These are phyloP conservation scores for Papilio demoleus DNA, from an alignment of 2,888 invertebrate species.

Conservation along the genomic window DNA sequence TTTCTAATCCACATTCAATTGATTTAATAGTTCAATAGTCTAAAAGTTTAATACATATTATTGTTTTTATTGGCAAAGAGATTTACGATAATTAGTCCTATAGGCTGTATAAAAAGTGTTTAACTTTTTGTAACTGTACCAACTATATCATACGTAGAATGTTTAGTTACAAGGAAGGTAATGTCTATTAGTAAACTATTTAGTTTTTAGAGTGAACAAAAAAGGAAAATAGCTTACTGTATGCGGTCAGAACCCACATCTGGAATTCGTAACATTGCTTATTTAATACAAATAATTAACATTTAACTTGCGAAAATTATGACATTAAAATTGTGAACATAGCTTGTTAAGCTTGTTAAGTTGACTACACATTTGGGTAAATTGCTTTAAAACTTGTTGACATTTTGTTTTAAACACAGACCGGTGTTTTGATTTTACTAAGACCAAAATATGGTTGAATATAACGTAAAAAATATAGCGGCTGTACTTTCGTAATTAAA, in stretches of 20 bases:
- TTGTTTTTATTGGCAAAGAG: not conserved
- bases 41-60: not conserved
- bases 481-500: no score
- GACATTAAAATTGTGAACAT: constrained; percentile 31
- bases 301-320: constrained; percentile 32
- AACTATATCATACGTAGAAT: not conserved
- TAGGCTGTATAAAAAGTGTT: not conserved
- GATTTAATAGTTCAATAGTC: not conserved
- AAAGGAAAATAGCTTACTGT: not conserved
- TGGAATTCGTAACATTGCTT: not conserved
- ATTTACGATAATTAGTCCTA: constrained; percentile 16
- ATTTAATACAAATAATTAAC: constrained; percentile 18
- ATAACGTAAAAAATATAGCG: no score
- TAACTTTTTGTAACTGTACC: not conserved
- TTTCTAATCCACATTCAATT: not conserved
- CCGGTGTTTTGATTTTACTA: no score
- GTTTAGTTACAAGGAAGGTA: constrained; percentile 15
- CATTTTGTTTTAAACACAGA: constrained; percentile 25
- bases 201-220: constrained; percentile 26
- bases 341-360: not conserved
- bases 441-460: no score
- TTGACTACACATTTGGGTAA: constrained; percentile 12
- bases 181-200: constrained; percentile 13
- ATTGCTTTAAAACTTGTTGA: constrained; percentile 32
- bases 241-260: not conserved